phyloP scores from a whole-genome alignment of 1,140 invertebrate genomes.

The Rhagoletis pomonella region DNA sequence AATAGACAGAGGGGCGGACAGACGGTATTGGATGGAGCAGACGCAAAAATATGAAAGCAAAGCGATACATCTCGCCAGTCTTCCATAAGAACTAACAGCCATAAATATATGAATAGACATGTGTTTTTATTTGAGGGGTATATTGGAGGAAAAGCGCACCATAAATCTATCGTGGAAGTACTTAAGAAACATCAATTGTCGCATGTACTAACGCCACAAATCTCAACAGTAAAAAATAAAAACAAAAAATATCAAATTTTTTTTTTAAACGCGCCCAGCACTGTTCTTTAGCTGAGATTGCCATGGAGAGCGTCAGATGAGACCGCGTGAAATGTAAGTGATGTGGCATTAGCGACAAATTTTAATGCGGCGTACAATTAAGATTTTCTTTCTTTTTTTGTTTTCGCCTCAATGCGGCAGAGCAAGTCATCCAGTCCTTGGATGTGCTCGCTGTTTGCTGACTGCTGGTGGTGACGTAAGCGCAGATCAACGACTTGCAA shows the following conservation, averaged over 20 bases:
- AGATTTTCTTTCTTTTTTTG: conserved; percentile 11
- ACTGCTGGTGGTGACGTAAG: conserved; percentile 3
- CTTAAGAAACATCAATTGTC: conserved; percentile 49
- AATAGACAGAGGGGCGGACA: not conserved
- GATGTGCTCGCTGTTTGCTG: not conserved
- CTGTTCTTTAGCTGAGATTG: not conserved
- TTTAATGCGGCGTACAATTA: conserved; percentile 51
- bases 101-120: not conserved
- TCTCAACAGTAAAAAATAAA: not conserved
- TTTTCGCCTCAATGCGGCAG: not conserved
- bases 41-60: not conserved
- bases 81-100: not conserved
- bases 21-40: not conserved
- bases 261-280: not conserved
- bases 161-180: conserved; percentile 44
- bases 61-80: not conserved
- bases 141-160: not conserved
- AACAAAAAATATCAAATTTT: not conserved
- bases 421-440: not conserved
- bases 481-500: not conserved
- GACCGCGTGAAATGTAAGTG: conserved; percentile 41
- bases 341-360: conserved; percentile 47
- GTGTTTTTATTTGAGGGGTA: not conserved
- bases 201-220: conserved; percentile 33
- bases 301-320: not conserved